Base-by-base conservation (phyloP, 2,888 invertebrate genomes). In the Lissonota sp. region DNA sequence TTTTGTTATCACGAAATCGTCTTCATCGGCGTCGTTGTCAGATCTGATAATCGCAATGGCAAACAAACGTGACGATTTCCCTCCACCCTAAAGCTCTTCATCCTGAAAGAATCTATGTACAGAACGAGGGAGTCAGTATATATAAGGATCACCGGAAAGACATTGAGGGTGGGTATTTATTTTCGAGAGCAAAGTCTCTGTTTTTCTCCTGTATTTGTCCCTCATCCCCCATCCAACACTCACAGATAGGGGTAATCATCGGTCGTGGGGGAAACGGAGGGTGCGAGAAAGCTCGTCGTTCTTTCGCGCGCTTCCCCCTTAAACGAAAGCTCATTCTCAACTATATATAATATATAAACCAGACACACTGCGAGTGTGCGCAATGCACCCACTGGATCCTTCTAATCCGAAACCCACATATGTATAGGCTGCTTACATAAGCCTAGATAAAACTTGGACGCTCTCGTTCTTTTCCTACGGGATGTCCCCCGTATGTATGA, bases 241-340 rank as follows among this genome's bases (percentile, higher is more conserved):
- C 70, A 12, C 44, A 79, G 84, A 87, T 88, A 86, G 85, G 88
- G 88, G 88, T 89, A 89, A 89, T 88, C 87, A 88, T 87, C 78
- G 85, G 71, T 62, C 71, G 74, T 57, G 66, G 26, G 83, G 84
- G 79, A 85, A 6, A n/a, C 16, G 83, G 80, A 83, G 84, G 84
- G 83, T 82, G 80, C 76, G 74, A 80, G 72, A 74, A 83, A 79
- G 80, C 26, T 83, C 71, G 73, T 53, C 76, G 75, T 73, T 26
- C 26, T 26, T 79, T 73, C 76, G 51, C 73, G 42, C 76, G 51
- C 73, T 42, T 44, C 57, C 66, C 78, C 77, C 81, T 57, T 51
- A 46, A 26, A 26, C 26, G 26, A 26, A 26, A 14, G 57, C 44
- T 63, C 51, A 69, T 63, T 73, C 58, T 58, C 53, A 66, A 46